A percentile compares a stretch with the other conserved stretches of the same genome.
Conservation (phyloP, 2,888 invertebrate species). For the Lysandra coridon region DNA sequence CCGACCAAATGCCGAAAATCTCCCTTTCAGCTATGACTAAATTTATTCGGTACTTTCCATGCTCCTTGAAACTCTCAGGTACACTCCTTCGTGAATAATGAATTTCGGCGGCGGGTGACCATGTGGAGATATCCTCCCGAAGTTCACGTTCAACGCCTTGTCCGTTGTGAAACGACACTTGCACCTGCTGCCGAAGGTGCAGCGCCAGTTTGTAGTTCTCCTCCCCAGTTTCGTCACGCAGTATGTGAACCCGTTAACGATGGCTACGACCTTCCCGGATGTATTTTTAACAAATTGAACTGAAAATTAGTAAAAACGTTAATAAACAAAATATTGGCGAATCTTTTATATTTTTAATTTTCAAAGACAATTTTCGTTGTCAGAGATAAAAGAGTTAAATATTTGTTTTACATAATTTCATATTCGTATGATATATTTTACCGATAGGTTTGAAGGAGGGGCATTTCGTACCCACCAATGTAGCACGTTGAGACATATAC, state of each 20-base stretch:
- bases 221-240: background rate
- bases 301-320: conserved; percentile 32
- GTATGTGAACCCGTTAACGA: conserved; percentile 43
- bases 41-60: too few relatives aligned
- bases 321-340: background rate
- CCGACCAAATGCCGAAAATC: too few relatives aligned
- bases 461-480: too few relatives aligned
- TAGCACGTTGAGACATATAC: too few relatives aligned
- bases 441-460: too few relatives aligned
- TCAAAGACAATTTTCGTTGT: too few relatives aligned
- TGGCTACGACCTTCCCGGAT: conserved; percentile 39
- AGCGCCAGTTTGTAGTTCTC: background rate
- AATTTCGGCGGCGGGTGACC: conserved; percentile 56
- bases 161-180: conserved; percentile 40
- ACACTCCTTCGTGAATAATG: conserved; percentile 45
- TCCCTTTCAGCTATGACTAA: too few relatives aligned
- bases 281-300: conserved; percentile 39
- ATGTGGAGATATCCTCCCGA: conserved; percentile 62
- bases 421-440: too few relatives aligned
- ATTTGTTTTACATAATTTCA: too few relatives aligned
- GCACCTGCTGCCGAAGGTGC: conserved; percentile 42
- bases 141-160: conserved; percentile 56
- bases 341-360: too few relatives aligned
- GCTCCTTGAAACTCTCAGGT: too few relatives aligned
- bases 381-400: too few relatives aligned